Evolutionary conservation across 2,888 invertebrate genomes (phyloP).

Genomic region (Conops quadrifasciatus): DNA sequence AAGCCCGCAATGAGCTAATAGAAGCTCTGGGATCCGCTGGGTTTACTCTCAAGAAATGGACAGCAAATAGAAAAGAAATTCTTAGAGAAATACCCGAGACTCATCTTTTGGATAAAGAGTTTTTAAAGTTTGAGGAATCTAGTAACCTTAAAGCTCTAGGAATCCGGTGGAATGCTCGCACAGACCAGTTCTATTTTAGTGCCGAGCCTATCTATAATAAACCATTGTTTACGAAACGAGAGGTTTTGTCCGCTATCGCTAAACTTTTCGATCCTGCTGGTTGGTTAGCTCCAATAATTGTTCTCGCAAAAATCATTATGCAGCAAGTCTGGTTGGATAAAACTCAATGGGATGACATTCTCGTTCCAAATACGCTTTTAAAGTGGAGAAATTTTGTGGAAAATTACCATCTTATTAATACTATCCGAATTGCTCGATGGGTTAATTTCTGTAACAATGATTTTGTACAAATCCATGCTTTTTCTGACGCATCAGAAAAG

Average conservation of each 20-base stretch:
- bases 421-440: conserved; percentile 36
- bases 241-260: background rate
- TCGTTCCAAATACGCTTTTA: conserved; percentile 4
- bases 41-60: conserved; percentile 27
- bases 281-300: conserved; percentile 27
- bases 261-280: conserved; percentile 19
- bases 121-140: conserved; percentile 7
- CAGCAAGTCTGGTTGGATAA: conserved; percentile 38
- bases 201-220: background rate
- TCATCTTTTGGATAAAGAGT: conserved; percentile 10
- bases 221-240: conserved; percentile 1
- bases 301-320: conserved; percentile 34
- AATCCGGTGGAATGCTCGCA: conserved; percentile 34
- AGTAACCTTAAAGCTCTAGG: conserved; percentile 23
- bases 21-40: conserved; percentile 15
- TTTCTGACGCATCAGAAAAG: conserved; percentile 39
- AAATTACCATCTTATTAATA: conserved; percentile 6
- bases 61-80: conserved; percentile 24
- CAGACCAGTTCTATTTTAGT: conserved; percentile 1
- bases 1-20: conserved; percentile 22
- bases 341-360: conserved; percentile 31
- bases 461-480: conserved; percentile 30
- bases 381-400: conserved; percentile 22
- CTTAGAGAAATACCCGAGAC: conserved; percentile 1
- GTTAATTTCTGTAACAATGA: conserved; percentile 1